Conservation (phyloP, 2,888 invertebrate species). For the Xiphydria camelus region DNA sequence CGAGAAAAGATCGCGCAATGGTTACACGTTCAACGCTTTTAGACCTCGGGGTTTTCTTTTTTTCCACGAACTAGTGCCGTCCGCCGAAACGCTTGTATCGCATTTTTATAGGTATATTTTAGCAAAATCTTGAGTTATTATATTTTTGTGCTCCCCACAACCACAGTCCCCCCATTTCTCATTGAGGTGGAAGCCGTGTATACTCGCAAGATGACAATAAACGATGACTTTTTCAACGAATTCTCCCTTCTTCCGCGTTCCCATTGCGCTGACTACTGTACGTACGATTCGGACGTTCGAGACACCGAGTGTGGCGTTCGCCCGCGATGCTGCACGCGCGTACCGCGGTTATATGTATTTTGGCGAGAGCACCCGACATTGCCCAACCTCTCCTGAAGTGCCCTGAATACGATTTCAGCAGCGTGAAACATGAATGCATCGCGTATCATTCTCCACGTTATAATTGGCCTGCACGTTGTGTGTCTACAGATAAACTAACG, state of each 20-base stretch:
- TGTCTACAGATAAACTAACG: conserved; percentile 42
- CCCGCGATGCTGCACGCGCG: conserved; percentile 2
- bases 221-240: background rate
- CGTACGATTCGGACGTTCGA: background rate
- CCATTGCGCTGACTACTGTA: background rate
- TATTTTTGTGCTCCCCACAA: background rate
- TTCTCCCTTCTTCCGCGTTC: too few relatives aligned
- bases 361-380: conserved; percentile 43
- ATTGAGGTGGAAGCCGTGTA: background rate
- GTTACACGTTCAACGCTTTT: conserved; percentile 21
- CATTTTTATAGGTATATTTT: conserved; percentile 1
- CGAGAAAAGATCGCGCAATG: conserved; percentile 1
- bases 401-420: conserved; percentile 52
- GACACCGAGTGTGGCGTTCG: conserved; percentile 14
- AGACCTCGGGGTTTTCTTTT: conserved; percentile 26
- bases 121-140: background rate
- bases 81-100: background rate
- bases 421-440: conserved; percentile 48
- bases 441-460: conserved; percentile 37
- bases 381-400: conserved; percentile 41
- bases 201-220: conserved; percentile 1
- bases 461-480: conserved; percentile 54
- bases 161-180: background rate
- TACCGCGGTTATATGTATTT: conserved; percentile 26
- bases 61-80: conserved; percentile 1